Evolutionary conservation across 2,797 vertebrate genomes (phyloP), one percentile per base, ranked within the genome.

Genomic region (Gambusia yucatana): DNA sequence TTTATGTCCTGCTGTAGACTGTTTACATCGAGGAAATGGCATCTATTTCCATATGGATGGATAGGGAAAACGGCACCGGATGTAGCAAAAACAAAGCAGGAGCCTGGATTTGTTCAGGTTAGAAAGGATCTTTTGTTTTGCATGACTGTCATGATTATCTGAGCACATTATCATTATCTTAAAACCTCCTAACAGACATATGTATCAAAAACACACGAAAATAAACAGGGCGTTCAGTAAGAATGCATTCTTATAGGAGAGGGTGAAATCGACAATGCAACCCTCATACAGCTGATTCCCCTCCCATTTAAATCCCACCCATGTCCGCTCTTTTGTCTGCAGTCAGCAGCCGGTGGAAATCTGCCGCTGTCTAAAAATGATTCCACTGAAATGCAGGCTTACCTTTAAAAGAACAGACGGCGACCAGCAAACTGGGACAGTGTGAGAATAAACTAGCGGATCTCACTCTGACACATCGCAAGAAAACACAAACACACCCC

Each of bases 231-330:
- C 33, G 1, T 67, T 11, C 8, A 8, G 72, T 77, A 73, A n/a
- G 1, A 77, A 82, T 33, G 48, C 63, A 73, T 50, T 70, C 25
- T 73, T 30, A 36, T 2, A 41, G 28, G 33, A 70, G 55, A 13
- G 69, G 59, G 0, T 70, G 28, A 82, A 80, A 81, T 77, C 73
- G 63, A 93, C 88, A 91, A 90, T 84, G 85, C 69, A 79, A 46
- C 84, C 84, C 89, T 80, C 80, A 52, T 72, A 71, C 92, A 93
- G 90, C 92, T 94, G 93, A 94, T 91, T 70, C 92, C 86, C 90
- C 92, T 93, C 93, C 93, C 89, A 92, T 94, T 91, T 91, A 94
- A 94, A 94, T 94, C 95, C 91, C 93, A 93, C 92, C 94, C 94
- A 94, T 90, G 91, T 93, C 91, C 86, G 82, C 90, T 93, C 88